These are phyloP conservation scores for Acridotheres tristis DNA, from an alignment of 2,797 vertebrate species.

Conservation along the genomic window DNA sequence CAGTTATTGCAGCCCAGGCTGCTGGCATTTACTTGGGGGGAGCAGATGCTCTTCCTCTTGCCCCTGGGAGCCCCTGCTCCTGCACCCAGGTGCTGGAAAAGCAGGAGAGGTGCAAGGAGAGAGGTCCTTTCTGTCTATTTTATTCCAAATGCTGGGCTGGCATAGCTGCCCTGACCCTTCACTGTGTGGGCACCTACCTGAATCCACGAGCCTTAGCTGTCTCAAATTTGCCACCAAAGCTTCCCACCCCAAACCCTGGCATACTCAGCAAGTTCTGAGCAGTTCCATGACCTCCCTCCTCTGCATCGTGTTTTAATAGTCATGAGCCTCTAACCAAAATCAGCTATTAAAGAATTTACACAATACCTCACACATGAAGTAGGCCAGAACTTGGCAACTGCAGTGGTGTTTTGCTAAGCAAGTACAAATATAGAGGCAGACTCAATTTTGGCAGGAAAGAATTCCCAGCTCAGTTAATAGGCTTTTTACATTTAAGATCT, in stretches of 20 bases:
- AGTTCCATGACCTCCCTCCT: neutral
- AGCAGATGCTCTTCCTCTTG: neutral
- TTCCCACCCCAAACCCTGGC: neutral
- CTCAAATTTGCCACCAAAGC: neutral
- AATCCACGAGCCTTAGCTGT: accelerated
- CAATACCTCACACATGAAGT: conserved; percentile 45
- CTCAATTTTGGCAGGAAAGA: conserved; percentile 34
- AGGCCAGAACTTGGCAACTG: conserved; percentile 41
- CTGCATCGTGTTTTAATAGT: neutral
- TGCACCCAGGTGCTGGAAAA: neutral
- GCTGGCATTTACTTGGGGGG: neutral
- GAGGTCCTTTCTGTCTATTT: neutral
- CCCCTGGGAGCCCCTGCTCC: neutral
- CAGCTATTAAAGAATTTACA: conserved; percentile 56
- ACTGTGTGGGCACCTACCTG: neutral
- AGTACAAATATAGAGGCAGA: conserved; percentile 49
- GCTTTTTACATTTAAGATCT: neutral
- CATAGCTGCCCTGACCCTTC: neutral
- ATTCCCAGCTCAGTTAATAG: conserved; percentile 22
- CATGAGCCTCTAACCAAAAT: conserved; percentile 27
- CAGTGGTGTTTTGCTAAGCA: conserved; percentile 10
- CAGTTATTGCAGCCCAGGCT: neutral
- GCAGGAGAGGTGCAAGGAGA: neutral
- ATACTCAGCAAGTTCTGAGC: neutral
- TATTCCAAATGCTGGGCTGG: neutral